Base-by-base conservation (phyloP, 2,888 invertebrate species). In the Leucoma salicis region DNA sequence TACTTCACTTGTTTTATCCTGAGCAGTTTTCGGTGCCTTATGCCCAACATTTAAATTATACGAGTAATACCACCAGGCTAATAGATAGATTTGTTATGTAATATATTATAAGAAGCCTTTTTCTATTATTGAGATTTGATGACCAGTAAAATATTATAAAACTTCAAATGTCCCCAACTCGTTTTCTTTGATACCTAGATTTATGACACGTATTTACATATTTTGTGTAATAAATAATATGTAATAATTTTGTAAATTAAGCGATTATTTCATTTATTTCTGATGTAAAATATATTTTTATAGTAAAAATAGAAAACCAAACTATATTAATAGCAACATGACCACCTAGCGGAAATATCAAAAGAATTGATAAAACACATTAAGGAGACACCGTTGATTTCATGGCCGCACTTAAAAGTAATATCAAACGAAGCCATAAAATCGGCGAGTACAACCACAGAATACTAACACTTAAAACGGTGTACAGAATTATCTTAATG, bases 401-500 rank as follows among this genome's bases (percentile, higher is more conserved):
- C 40, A 40, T 51, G 39, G 51, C 57, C 36, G 34, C 38, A 56
- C 38, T 31, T 12, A 41, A n/a, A 32, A 31, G 41, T 43, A 31
- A 39, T 14, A 43, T 36, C 36, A 42, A 57, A 49, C 45, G 35
- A 41, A 46, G 55, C 45, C 44, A 53, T 49, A 57, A 57, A 57
- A 39, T 21, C 42, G 15, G 47, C 47, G 38, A 44, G 39, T 36
- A 47, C 14, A 25, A 46, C 42, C 39, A 34, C 45, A 53, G 40
- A 47, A 36, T 44, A 46, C 50, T 56, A 53, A 57, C 54, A 55
- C 55, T 52, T 37, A 41, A 47, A 56, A 53, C 56, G 56, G 53
- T 53, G 57, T 21, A 46, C 47, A 36, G 51, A 53, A 64, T 64
- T 64, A 49, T 52, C 53, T 46, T 57, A 63, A 65, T 57, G 60